A percentile compares a stretch with the other conserved stretches of the same genome.
phyloP scores from a whole-genome alignment of 1,140 invertebrate genomes.

The Drosophila santomea region DNA sequence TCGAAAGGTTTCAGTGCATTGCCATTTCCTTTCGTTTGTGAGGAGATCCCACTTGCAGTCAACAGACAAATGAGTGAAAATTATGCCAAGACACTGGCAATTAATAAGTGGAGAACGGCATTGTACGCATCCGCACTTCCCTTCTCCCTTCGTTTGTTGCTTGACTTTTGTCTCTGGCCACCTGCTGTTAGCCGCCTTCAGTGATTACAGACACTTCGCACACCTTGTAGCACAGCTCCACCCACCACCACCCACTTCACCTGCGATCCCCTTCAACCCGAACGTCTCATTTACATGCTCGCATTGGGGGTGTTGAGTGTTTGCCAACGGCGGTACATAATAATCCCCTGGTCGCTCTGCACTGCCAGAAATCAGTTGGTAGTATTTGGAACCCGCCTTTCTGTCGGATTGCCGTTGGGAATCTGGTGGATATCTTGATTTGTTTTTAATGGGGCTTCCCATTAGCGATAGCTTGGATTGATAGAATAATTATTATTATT shows the following conservation, averaged over 20 bases:
- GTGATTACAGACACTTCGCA: constrained; percentile 41
- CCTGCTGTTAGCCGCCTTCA: constrained; percentile 48
- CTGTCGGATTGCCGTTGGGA: not conserved
- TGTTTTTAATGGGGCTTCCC: constrained; percentile 13
- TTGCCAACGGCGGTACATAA: constrained; percentile 65
- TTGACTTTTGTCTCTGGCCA: constrained; percentile 52
- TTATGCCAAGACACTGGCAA: constrained; percentile 81
- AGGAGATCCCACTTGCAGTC: constrained; percentile 75
- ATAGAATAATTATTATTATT: not conserved
- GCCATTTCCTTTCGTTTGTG: constrained; percentile 55
- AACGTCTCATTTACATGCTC: constrained; percentile 56
- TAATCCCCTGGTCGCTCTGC: constrained; percentile 35
- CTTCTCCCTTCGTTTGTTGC: constrained; percentile 2
- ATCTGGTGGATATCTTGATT: constrained; percentile 29
- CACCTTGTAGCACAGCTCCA: constrained; percentile 6
- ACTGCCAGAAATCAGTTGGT: constrained; percentile 23
- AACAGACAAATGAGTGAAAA: constrained; percentile 79
- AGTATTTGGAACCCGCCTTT: not conserved
- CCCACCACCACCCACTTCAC: not conserved
- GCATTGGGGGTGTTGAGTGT: constrained; percentile 33
- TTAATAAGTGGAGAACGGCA: constrained; percentile 72
- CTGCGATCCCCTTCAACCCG: constrained; percentile 20
- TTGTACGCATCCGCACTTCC: constrained; percentile 12
- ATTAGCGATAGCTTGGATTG: constrained; percentile 6
- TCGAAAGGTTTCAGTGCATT: constrained; percentile 34